These are phyloP conservation scores for Caligus rogercresseyi DNA, from an alignment of 1,140 invertebrate species.

Conservation along the genomic window DNA sequence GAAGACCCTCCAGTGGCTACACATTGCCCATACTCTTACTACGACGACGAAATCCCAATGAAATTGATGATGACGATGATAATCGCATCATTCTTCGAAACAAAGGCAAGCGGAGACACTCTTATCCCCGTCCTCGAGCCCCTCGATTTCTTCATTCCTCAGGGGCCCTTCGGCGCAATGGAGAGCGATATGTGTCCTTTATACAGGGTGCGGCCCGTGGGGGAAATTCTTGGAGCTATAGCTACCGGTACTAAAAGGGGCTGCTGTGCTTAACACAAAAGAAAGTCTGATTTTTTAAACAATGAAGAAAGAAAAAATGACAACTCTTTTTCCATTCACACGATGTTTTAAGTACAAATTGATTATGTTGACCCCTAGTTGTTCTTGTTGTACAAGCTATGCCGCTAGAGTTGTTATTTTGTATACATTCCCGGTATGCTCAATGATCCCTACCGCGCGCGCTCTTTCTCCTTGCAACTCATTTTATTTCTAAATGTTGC, in stretches of 20 bases:
- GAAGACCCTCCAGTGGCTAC: not conserved
- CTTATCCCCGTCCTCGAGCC: not conserved
- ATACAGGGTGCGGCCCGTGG: not conserved
- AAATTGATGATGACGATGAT: not conserved
- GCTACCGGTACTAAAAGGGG: conserved; percentile 3
- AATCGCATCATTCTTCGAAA: not conserved
- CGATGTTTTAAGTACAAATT: no score
- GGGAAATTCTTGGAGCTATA: conserved; percentile 4
- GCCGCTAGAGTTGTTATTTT: no score
- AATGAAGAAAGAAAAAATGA: no score
- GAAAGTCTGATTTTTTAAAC: not conserved
- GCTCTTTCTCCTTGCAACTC: no score
- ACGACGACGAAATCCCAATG: not conserved
- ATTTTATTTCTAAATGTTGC: no score
- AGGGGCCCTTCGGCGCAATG: not conserved
- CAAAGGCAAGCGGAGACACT: not conserved
- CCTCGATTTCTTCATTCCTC: not conserved
- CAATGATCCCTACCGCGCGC: no score
- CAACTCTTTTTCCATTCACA: no score
- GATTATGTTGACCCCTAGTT: no score
- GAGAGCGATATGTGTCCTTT: conserved; percentile 3
- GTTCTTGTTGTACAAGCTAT: no score
- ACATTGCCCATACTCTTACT: not conserved
- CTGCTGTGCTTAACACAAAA: not conserved
- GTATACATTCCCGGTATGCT: no score